These are phyloP conservation scores for Brachyptera risi DNA, from an alignment of 2,888 invertebrate genomes.

Conservation along the genomic window DNA sequence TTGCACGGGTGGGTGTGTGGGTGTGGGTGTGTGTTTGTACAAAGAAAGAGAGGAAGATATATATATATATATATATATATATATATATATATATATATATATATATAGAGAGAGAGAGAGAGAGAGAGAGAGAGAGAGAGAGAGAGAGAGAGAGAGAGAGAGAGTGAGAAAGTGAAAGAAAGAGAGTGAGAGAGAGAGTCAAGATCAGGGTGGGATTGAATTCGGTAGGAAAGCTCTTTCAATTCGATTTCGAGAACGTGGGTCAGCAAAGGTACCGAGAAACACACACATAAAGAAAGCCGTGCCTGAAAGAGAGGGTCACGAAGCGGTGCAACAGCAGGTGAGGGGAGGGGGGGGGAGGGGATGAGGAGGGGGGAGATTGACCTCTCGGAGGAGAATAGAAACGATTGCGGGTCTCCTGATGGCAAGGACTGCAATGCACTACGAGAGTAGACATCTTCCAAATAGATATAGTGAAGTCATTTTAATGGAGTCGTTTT, in stretches of 20 bases:
- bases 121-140: too few species aligned
- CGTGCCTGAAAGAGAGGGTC: neutral
- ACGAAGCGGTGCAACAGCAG: neutral
- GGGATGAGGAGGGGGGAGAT: neutral
- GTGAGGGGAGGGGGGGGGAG: neutral
- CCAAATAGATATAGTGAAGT: neutral
- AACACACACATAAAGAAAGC: neutral
- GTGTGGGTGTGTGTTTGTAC: too few species aligned
- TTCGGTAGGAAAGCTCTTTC: conserved; percentile 5
- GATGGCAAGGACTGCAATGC: neutral
- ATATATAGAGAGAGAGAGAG: too few species aligned
- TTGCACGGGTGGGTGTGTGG: too few species aligned
- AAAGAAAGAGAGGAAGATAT: too few species aligned
- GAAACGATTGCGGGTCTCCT: neutral
- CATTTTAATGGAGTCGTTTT: neutral
- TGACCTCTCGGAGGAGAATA: neutral
- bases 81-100: too few species aligned
- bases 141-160: too few species aligned
- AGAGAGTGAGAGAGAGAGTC: neutral
- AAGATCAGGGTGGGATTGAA: conserved; percentile 2
- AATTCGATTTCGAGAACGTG: conserved; percentile 2
- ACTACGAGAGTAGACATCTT: neutral
- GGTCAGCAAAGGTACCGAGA: conserved; percentile 10
- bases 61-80: too few species aligned
- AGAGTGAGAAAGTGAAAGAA: too few species aligned